Conservation (phyloP, 2,113 vertebrate species). For the Sebastes schlegelii region DNA sequence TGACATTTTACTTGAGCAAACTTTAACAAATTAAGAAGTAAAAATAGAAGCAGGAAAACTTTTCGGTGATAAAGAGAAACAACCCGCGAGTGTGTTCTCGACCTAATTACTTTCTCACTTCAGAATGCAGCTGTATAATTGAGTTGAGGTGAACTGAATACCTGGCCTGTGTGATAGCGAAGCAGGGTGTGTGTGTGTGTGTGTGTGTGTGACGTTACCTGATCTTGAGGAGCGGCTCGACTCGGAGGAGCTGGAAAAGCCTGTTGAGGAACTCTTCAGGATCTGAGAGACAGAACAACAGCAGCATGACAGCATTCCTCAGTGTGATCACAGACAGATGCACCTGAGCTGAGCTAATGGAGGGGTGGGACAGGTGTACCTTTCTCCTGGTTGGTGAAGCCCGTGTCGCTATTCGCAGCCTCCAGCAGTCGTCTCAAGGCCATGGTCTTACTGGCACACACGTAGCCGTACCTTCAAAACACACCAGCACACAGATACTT, state of each 20-base stretch:
- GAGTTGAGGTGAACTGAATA: no score
- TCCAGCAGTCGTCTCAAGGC: conserved; percentile 86
- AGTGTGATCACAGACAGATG: background rate
- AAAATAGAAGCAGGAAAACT: background rate
- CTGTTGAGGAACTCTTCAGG: conserved; percentile 90
- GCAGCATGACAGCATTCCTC: conserved; percentile 63
- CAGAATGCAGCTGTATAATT: background rate
- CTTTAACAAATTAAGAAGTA: background rate
- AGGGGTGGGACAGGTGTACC: conserved; percentile 62
- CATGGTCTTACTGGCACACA: conserved; percentile 91
- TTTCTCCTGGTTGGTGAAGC: conserved; percentile 86
- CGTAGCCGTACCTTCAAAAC: conserved; percentile 84
- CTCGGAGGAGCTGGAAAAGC: conserved; percentile 83
- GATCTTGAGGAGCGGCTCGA: conserved; percentile 87
- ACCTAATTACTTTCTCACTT: background rate
- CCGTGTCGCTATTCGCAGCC: conserved; percentile 73
- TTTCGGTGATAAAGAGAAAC: background rate
- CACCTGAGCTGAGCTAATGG: background rate
- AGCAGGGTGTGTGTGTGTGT: background rate
- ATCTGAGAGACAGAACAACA: conserved; percentile 75
- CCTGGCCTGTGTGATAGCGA: no score
- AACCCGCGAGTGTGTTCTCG: no score
- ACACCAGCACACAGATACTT: background rate
- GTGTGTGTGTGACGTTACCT: conserved; percentile 57
- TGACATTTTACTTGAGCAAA: no score